Evolutionary conservation across 2,888 invertebrate species (phyloP).

Genomic region (Drosophila dives): DNA sequence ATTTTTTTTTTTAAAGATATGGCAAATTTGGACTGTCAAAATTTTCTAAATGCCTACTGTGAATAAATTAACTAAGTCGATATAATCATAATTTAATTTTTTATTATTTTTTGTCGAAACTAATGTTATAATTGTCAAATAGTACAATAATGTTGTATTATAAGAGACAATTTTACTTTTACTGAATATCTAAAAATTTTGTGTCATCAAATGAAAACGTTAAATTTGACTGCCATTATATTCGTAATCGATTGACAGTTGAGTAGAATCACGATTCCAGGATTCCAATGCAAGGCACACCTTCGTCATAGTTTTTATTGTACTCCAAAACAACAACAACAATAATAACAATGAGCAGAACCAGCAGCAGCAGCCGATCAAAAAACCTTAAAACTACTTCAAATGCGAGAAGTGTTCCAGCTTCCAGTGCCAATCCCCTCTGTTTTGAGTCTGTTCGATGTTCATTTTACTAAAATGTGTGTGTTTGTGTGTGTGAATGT

Average conservation of each 20-base stretch:
- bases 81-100: not conserved
- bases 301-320: conserved; percentile 37
- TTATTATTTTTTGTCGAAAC: not conserved
- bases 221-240: conserved; percentile 19
- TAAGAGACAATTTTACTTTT: not conserved
- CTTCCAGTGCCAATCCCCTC: conserved; percentile 25
- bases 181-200: not conserved
- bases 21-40: conserved; percentile 21
- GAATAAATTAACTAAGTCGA: not conserved
- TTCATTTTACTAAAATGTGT: conserved; percentile 42
- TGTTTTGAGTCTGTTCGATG: conserved; percentile 30
- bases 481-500: conserved; percentile 12
- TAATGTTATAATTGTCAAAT: not conserved
- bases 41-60: conserved; percentile 16
- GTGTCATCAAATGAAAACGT: not conserved
- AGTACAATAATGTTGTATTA: not conserved
- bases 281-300: conserved; percentile 23
- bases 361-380: conserved; percentile 17
- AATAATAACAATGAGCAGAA: conserved; percentile 13
- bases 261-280: conserved; percentile 16
- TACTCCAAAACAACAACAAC: conserved; percentile 13
- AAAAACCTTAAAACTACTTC: conserved; percentile 39
- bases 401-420: conserved; percentile 42
- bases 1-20: conserved; percentile 6
- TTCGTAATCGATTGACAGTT: conserved; percentile 33